phyloP scores from a whole-genome alignment of 1,140 invertebrate genomes.

The Diplogasteroides magnus region DNA sequence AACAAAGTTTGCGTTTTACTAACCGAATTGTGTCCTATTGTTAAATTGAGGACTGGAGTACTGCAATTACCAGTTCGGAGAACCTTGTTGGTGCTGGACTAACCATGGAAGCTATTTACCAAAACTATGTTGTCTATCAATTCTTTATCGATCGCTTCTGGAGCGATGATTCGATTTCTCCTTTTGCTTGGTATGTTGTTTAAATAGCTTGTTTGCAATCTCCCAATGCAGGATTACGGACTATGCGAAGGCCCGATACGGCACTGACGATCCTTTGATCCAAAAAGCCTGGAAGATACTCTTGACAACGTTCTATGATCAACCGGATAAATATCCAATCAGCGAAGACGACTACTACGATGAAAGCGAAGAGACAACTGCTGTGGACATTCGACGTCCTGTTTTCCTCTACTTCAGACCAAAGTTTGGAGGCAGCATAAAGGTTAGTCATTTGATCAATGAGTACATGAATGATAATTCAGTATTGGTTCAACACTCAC shows the following conservation, averaged over 20 bases:
- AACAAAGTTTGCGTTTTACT: conserved; percentile 4
- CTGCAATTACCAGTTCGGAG: not conserved
- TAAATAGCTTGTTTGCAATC: not conserved
- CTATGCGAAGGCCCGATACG: conserved; percentile 16
- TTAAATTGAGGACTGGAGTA: too few relatives aligned
- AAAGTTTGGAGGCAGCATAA: conserved; percentile 6
- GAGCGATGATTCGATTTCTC: conserved; percentile 5
- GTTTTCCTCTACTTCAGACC: not conserved
- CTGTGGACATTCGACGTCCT: not conserved
- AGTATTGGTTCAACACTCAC: conserved; percentile 27
- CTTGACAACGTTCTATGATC: not conserved
- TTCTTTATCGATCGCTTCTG: conserved; percentile 26
- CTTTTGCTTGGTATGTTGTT: conserved; percentile 8
- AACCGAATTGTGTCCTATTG: too few relatives aligned
- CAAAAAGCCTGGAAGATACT: conserved; percentile 16
- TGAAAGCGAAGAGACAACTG: not conserved
- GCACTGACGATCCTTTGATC: not conserved
- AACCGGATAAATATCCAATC: too few relatives aligned
- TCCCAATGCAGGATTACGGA: conserved; percentile 14
- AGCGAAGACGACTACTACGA: too few relatives aligned
- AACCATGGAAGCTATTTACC: conserved; percentile 28
- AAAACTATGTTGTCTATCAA: conserved; percentile 28
- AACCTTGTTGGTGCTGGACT: conserved; percentile 20
- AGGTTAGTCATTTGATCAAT: conserved; percentile 9
- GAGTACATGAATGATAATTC: conserved; percentile 4